Evolutionary conservation across 2,888 invertebrate genomes (phyloP), one percentile per base, ranked within the genome.

Genomic region (Drosophila ezoana): DNA sequence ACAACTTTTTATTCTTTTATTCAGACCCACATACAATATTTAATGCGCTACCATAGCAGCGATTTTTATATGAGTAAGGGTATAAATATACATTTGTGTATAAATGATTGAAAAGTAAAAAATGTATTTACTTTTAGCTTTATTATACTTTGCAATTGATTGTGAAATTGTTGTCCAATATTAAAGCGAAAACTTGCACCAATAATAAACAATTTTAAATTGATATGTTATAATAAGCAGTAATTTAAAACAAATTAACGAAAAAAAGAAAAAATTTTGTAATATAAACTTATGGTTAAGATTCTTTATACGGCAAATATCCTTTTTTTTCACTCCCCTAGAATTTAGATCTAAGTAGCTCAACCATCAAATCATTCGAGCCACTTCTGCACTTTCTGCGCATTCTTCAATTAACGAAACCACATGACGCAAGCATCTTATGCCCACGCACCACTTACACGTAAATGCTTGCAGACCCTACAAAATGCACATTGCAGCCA

Each of bases 401-500:
- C 18, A 41, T 13, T 10, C 20, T 58, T 56, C 48, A 66, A 66
- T 72, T 72, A 66, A 52, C 41, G 38, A 20, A 8, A 37, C 13
- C 37, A 20, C 32, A 56, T 44, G 47, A 37, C 33, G 53, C 33
- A 57, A 45, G 41, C 53, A 35, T 64, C 60, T 58, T 60, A 28
- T 47, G 41, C 13, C 28, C 18, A 33, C 35, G 20, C 45, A 37
- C 38, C 51, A 66, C 44, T 60, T 58, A 28, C 23, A 48, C 32
- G 48, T 35, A 49, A 56, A 58, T 70, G 59, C 20, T 48, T 48
- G 35, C 43, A 41, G 51, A 44, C 51, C 44, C 61, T 44, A 45
- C 70, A 56, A 59, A 65, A 33, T 75, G 75, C 61, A 75, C 52
- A 71, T 62, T 71, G 59, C 71, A 60, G 64, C 32, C 75, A 66